phyloP scores from a whole-genome alignment of 2,113 vertebrate species.

The Tangachromis dhanisi region DNA sequence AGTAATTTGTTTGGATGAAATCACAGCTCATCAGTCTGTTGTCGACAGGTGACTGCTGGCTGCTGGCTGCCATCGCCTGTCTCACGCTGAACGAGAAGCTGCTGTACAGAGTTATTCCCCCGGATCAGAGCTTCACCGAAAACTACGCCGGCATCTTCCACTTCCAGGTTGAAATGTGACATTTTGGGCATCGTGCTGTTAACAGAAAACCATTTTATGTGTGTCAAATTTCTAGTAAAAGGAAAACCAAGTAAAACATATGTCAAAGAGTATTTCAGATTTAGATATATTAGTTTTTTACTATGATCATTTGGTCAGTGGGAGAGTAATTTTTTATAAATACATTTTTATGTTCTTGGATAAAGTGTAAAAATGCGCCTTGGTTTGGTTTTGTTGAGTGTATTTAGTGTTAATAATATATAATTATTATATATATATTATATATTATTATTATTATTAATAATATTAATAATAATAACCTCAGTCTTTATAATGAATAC shows the following conservation, averaged over 20 bases:
- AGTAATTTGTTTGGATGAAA: neutral
- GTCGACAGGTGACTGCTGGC: slow-evolving; percentile 92
- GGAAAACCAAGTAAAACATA: neutral
- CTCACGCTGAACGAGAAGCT: slow-evolving; percentile 90
- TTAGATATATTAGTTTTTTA: neutral
- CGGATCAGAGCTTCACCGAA: slow-evolving; percentile 87
- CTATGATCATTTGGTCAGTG: neutral
- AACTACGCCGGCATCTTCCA: slow-evolving; percentile 98
- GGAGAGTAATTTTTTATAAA: neutral
- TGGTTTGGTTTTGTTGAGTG: neutral
- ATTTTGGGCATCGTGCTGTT: neutral
- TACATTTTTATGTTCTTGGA: neutral
- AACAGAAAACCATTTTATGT: neutral
- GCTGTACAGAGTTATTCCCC: slow-evolving; percentile 89
- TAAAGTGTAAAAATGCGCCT: neutral
- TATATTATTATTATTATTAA: too few relatives aligned
- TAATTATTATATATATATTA: too few relatives aligned
- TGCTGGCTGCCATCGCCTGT: slow-evolving; percentile 94
- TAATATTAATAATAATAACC: too few relatives aligned
- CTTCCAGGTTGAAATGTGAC: slow-evolving; percentile 80
- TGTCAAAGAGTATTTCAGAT: neutral
- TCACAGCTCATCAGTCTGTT: neutral
- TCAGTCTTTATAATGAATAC: neutral
- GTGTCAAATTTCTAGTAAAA: neutral
- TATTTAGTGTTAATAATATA: neutral